Evolutionary conservation across 2,888 invertebrate species (phyloP).

Genomic region (Chalcis sispes): DNA sequence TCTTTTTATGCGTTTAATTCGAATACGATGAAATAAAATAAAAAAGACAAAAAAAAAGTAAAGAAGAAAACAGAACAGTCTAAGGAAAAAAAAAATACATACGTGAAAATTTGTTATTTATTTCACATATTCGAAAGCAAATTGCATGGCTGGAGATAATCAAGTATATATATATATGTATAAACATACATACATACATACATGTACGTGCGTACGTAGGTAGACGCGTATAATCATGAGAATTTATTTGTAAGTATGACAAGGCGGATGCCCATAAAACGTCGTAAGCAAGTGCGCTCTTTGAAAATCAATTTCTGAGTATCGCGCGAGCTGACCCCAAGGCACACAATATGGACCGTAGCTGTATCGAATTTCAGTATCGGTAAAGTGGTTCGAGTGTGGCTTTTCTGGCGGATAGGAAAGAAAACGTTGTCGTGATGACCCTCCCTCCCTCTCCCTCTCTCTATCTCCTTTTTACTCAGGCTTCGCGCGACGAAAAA

Average conservation of each 20-base stretch:
- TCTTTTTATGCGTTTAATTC: too few relatives aligned
- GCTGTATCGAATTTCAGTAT: slow-evolving; percentile 48
- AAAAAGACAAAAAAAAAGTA: too few relatives aligned
- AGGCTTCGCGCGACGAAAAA: background rate
- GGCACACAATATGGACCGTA: slow-evolving; percentile 19
- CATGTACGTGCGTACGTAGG: too few relatives aligned
- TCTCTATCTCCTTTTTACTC: background rate
- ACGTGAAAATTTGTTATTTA: too few relatives aligned
- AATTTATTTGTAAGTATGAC: slow-evolving; percentile 26
- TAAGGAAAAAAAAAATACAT: too few relatives aligned
- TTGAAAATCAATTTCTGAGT: slow-evolving; percentile 45
- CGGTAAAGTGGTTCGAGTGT: slow-evolving; percentile 37
- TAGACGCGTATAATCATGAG: background rate
- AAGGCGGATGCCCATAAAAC: slow-evolving; percentile 36
- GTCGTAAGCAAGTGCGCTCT: slow-evolving; percentile 7
- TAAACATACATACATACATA: background rate
- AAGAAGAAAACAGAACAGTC: too few relatives aligned
- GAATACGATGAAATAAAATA: too few relatives aligned
- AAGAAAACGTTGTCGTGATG: background rate
- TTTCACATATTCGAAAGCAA: too few relatives aligned
- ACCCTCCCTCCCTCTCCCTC: too few relatives aligned
- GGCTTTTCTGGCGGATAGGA: background rate
- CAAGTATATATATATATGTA: too few relatives aligned
- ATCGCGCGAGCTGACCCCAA: slow-evolving; percentile 27
- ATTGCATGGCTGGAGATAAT: too few relatives aligned